Evolutionary conservation across 2,113 vertebrate genomes (phyloP).

Genomic region (Indri indri): DNA sequence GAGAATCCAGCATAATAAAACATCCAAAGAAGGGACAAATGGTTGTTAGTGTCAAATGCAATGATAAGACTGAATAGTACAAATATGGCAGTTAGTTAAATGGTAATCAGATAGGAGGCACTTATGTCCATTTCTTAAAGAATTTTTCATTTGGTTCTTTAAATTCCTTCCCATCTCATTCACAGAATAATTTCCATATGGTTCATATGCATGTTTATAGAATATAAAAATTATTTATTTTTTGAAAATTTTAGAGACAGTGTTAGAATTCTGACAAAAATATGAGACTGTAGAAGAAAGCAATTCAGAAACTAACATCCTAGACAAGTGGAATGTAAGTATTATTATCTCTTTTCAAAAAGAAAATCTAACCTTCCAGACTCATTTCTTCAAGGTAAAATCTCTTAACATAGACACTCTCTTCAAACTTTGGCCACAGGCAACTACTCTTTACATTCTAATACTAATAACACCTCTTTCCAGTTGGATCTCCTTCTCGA

Average conservation of each 20-base stretch:
- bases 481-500: background rate
- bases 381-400: background rate
- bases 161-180: background rate
- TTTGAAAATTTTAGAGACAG: background rate
- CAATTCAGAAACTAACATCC: background rate
- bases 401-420: background rate
- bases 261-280: constrained; percentile 13
- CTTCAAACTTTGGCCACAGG: background rate
- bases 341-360: background rate
- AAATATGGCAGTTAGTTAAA: background rate
- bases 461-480: background rate
- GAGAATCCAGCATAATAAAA: background rate
- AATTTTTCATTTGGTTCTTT: background rate
- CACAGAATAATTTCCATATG: background rate
- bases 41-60: background rate
- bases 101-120: background rate
- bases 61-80: background rate
- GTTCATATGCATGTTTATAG: background rate
- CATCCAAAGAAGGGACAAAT: too few relatives aligned
- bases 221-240: constrained; percentile 15
- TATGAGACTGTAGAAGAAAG: background rate
- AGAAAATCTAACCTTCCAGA: background rate
- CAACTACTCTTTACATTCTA: background rate
- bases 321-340: background rate
- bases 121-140: background rate